Base-by-base conservation (phyloP, 1,140 invertebrate species). In the Ephestia elutella region DNA sequence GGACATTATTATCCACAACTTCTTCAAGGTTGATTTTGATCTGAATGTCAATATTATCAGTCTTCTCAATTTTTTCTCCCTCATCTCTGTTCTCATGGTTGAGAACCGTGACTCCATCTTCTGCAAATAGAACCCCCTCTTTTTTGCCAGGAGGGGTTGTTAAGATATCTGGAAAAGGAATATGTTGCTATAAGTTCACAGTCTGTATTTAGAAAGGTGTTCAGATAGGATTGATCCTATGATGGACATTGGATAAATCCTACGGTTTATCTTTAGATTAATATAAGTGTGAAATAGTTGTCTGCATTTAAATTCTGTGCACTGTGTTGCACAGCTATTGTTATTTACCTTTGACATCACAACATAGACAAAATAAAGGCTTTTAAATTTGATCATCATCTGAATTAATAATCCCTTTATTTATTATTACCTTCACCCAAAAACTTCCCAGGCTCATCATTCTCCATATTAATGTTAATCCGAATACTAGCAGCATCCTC, bases 401-500 rank as follows among this genome's bases (percentile, higher is more conserved):
- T n/a, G n/a, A n/a, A n/a, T n/a, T n/a, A n/a, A n/a, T n/a, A n/a
- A n/a, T n/a, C n/a, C n/a, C n/a, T n/a, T n/a, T n/a, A n/a, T 15
- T 17, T 15, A 5, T 15, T 44, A 62, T 55, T 79, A 89, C 89
- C 78, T 89, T 89, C 86, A 48, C 86, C 87, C 68, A 90, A 80
- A 73, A 90, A 87, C 61, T 82, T 88, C 53, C 80, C 81, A 44
- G 75, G 72, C 51, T 82, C 82, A 63, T 80, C 67, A 71, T 73
- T 70, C 21, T 85, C 79, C 10, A 81, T 51, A 63, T 85, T 75
- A 49, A 82, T 68, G 50, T 71, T 68, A 18, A 81, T 70, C 17
- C 82, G 70, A 17, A 35, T 63, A 32, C 73, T 57, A 8, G 71
- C 65, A 35, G 67, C 64, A 58, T 78, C 74, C 55, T 80, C 75